A percentile compares a stretch with the other conserved stretches of the same genome.
Evolutionary conservation across 2,113 vertebrate species (phyloP).

Genomic region (Ptyas mucosa): DNA sequence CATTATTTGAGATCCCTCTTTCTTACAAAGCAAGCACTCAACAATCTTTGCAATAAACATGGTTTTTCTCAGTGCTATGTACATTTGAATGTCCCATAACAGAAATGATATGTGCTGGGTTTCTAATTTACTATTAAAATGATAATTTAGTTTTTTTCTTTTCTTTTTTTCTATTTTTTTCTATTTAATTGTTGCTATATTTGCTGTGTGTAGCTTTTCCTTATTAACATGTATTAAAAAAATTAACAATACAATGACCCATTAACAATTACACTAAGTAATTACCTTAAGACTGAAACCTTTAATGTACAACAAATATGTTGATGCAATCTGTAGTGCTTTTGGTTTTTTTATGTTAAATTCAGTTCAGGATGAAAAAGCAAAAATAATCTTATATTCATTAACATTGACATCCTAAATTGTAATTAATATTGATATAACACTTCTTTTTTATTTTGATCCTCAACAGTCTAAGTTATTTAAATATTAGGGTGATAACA

Average conservation of each 20-base stretch:
- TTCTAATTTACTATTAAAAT: background rate
- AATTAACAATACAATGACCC: background rate
- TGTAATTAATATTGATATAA: background rate
- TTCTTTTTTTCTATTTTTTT: background rate
- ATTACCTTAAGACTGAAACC: background rate
- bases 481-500: background rate
- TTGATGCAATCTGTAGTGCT: background rate
- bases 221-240: background rate
- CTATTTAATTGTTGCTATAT: background rate
- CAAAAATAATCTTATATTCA: background rate
- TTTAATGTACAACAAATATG: background rate
- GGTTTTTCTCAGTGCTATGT: background rate
- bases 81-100: background rate
- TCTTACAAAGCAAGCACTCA: background rate
- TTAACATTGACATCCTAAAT: background rate
- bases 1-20: background rate
- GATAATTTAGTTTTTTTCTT: background rate
- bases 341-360: background rate
- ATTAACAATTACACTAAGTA: background rate
- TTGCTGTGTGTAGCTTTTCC: background rate
- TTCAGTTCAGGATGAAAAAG: background rate
- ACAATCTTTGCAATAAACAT: background rate
- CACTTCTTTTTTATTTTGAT: background rate
- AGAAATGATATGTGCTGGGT: background rate
- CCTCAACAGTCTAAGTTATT: background rate